Conservation (phyloP, 1,140 invertebrate genomes). For the Temnothorax longispinosus region DNA sequence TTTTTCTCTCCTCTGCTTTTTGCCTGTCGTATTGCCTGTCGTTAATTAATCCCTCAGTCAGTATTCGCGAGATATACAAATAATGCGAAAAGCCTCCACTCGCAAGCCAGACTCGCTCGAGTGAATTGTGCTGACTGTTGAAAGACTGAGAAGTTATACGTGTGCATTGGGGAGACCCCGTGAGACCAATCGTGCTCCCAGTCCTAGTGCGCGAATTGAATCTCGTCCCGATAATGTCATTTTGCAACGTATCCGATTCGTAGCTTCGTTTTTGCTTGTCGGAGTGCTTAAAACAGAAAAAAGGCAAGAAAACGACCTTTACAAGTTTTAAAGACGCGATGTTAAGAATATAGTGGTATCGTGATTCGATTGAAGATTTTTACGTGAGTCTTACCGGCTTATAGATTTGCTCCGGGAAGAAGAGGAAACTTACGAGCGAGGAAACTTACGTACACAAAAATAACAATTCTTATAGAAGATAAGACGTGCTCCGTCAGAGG, state of each 20-base stretch:
- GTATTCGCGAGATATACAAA: background rate
- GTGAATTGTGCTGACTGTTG: conserved; percentile 31
- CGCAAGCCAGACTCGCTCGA: background rate
- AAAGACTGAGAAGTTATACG: conserved; percentile 13
- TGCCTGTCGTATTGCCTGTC: background rate
- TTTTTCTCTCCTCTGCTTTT: background rate
- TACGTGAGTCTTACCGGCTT: background rate
- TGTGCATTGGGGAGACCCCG: background rate
- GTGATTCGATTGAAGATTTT: background rate
- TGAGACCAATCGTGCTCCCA: conserved; percentile 30
- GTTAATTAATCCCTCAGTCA: background rate
- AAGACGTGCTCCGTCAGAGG: conserved; percentile 12
- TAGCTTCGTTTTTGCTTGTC: background rate
- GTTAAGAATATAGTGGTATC: background rate
- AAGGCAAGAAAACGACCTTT: background rate
- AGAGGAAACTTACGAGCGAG: too few relatives aligned
- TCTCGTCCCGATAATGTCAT: conserved; percentile 11
- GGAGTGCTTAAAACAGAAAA: background rate
- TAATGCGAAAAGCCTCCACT: background rate
- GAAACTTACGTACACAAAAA: conserved; percentile 8
- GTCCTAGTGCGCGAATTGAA: conserved; percentile 46
- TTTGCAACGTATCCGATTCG: conserved; percentile 5
- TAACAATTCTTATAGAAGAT: conserved; percentile 4
- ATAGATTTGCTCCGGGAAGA: background rate
- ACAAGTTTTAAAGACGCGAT: background rate